Base-by-base conservation (phyloP, 2,888 invertebrate genomes). In the Leptinotarsa haldemani region DNA sequence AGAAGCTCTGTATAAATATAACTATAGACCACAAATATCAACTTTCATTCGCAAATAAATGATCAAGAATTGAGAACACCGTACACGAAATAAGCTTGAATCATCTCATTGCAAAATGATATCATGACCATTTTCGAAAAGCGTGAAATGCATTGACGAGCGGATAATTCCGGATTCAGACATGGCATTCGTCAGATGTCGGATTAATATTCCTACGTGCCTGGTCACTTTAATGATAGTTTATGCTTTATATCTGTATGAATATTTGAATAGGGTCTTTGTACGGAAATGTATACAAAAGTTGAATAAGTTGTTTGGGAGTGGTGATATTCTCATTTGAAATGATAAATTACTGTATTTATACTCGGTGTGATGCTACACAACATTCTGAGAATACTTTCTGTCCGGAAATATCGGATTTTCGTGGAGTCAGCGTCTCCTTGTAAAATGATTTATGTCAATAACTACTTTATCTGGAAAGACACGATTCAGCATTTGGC, bases 81-180 rank as follows among this genome's bases (percentile, higher is more conserved):
- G 9, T 40, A 40, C 40, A 40, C 40, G 40, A 9, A 40, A 40
- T 40, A 9, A 40, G 9, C 40, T 40, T 40, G 2, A 40, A 40
- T 20, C 18, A n/a, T 50, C 18, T n/a, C 46, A 58, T 22, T 20
- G 47, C 30, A 61, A 61, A 61, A 30, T 61, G 30, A 61, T 15
- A 65, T 50, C 46, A 50, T 40, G 52, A 30, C 52, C 20, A 53
- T 68, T 61, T 67, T 67, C 46, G 18, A 70, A 70, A 30, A 22
- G 40, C 53, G 12, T 47, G 61, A 67, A 68, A 50, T 64, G 52
- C 63, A 53, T 64, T 52, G 73, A 65, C 18, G 65, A 50, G 71
- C 70, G 71, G 70, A 65, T 63, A 70, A 73, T 68, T 69, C 68
- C 13, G 68, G 65, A 68, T 53, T 71, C 75, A 75, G 73, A 73